Conservation (phyloP, 2,888 invertebrate species). For the Dorcus parallelipipedus region DNA sequence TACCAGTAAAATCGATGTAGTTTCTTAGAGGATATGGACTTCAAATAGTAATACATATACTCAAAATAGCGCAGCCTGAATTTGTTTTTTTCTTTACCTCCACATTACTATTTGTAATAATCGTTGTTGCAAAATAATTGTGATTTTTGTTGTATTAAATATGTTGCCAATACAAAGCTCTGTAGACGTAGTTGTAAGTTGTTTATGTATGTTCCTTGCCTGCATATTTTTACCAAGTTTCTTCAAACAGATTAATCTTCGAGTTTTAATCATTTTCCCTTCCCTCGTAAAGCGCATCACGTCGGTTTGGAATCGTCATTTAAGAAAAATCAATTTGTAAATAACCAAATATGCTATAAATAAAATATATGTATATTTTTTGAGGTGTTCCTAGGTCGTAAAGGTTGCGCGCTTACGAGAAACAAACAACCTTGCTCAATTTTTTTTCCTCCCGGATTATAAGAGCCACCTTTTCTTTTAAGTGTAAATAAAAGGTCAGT, state of each 20-base stretch:
- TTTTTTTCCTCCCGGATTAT: too few species aligned
- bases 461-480: too few species aligned
- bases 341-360: too few species aligned
- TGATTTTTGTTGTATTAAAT: not conserved
- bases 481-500: too few species aligned
- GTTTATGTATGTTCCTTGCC: not conserved
- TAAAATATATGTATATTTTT: too few species aligned
- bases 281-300: too few species aligned
- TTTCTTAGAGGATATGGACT: not conserved
- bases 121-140: not conserved
- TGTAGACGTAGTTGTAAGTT: not conserved
- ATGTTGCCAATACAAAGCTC: not conserved
- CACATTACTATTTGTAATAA: not conserved
- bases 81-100: not conserved
- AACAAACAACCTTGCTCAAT: too few species aligned
- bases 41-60: not conserved
- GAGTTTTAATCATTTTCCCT: too few species aligned
- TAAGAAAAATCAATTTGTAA: too few species aligned
- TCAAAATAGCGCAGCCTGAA: not conserved
- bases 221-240: not conserved
- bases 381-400: too few species aligned
- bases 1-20: not conserved
- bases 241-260: not conserved
- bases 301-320: too few species aligned
- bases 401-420: too few species aligned